phyloP scores from a whole-genome alignment of 2,113 vertebrate genomes.

The Microtus montanus region DNA sequence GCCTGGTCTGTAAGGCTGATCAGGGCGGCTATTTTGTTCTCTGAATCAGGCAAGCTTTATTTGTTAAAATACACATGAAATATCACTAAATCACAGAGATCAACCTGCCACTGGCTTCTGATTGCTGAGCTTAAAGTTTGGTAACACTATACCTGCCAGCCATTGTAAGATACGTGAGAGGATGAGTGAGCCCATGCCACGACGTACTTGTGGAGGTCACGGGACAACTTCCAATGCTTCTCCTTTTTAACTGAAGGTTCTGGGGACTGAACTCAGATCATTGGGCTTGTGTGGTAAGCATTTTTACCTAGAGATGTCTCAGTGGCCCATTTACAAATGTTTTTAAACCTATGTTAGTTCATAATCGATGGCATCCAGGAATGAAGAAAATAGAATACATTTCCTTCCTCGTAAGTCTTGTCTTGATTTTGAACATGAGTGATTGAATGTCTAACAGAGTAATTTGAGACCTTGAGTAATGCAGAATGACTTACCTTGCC shows the following conservation, averaged over 20 bases:
- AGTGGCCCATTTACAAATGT: not conserved
- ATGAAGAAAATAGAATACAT: not conserved
- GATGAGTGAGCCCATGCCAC: not conserved
- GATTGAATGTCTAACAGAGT: not conserved
- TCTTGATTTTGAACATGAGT: not conserved
- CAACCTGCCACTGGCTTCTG: not conserved
- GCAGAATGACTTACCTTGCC: not conserved
- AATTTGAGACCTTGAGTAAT: not conserved
- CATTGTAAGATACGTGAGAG: not conserved
- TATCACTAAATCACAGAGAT: not conserved
- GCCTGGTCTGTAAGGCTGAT: no score
- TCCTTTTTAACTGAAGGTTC: not conserved
- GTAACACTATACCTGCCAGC: not conserved
- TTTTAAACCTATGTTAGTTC: not conserved
- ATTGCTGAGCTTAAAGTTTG: not conserved
- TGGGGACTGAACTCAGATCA: not conserved
- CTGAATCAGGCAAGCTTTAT: no score
- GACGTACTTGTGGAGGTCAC: not conserved
- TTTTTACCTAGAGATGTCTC: not conserved
- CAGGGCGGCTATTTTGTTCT: no score
- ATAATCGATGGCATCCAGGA: not conserved
- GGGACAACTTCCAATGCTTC: not conserved
- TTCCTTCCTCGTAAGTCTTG: not conserved
- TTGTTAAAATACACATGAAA: no score
- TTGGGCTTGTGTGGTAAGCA: not conserved